phyloP scores from a whole-genome alignment of 1,140 invertebrate genomes.

The Euglossa dilemma region DNA sequence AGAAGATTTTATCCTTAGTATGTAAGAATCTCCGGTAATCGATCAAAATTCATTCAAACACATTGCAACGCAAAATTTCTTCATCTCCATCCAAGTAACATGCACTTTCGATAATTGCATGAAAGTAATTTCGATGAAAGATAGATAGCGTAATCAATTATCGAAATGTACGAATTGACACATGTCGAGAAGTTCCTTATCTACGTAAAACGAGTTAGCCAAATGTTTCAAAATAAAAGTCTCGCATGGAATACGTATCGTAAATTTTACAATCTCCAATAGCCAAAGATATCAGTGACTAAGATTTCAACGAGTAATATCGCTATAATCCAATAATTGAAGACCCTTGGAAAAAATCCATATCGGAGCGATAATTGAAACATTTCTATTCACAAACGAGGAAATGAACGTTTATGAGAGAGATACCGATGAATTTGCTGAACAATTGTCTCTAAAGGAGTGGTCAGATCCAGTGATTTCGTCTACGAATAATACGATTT shows the following conservation, averaged over 20 bases:
- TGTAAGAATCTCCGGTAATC: not conserved
- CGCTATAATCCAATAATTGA: not conserved
- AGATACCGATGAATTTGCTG: not conserved
- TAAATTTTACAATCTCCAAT: not conserved
- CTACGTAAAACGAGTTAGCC: not conserved
- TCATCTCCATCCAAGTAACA: not conserved
- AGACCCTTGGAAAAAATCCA: no score
- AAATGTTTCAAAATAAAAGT: not conserved
- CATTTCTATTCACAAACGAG: not conserved
- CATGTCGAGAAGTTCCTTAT: no score
- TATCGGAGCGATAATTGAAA: not conserved
- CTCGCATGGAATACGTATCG: not conserved
- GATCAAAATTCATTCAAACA: not conserved
- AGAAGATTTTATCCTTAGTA: not conserved
- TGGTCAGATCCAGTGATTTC: not conserved
- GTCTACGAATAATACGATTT: not conserved
- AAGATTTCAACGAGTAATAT: not conserved
- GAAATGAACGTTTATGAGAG: not conserved
- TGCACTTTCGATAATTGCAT: not conserved
- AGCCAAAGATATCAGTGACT: no score
- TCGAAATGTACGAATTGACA: no score
- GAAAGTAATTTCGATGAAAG: not conserved
- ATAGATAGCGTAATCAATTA: not conserved
- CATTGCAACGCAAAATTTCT: not conserved
- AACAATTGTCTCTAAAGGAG: conserved; percentile 13